Conservation (phyloP, 2,888 invertebrate species). For the Tetranychus truncatus region DNA sequence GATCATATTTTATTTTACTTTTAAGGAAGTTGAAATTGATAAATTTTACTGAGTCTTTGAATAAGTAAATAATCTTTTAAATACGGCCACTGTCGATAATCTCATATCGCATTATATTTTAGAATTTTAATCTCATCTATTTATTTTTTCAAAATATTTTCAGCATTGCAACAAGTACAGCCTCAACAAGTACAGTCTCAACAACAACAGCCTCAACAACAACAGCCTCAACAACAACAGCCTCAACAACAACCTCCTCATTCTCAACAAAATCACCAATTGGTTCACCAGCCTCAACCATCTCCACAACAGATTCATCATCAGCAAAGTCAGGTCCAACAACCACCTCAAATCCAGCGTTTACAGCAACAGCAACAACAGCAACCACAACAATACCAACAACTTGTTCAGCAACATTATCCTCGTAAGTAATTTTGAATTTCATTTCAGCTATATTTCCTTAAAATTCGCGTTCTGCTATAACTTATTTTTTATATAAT, state of each 20-base stretch:
- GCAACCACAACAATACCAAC: constrained; percentile 6
- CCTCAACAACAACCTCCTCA: constrained; percentile 10
- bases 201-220: constrained; percentile 16
- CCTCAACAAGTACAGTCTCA: too few species aligned
- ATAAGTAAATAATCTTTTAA: too few species aligned
- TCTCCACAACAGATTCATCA: constrained; percentile 6
- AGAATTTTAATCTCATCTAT: neutral
- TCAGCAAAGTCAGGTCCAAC: constrained; percentile 9
- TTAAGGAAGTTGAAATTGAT: too few species aligned
- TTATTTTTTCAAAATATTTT: neutral
- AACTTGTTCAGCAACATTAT: neutral
- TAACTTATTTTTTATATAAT: neutral
- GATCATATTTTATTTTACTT: too few species aligned
- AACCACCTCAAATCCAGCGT: constrained; percentile 14
- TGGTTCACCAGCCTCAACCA: constrained; percentile 14
- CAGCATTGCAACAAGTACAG: constrained; percentile 13
- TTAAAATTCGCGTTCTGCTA: neutral
- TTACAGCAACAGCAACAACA: neutral
- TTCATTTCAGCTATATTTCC: neutral
- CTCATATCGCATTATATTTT: too few species aligned
- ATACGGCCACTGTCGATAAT: too few species aligned
- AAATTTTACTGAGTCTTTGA: too few species aligned
- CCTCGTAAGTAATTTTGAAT: neutral
- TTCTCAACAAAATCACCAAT: constrained; percentile 5
- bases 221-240: constrained; percentile 8